Base-by-base conservation (phyloP, 1,140 invertebrate genomes). In the Meloidogyne chitwoodi region DNA sequence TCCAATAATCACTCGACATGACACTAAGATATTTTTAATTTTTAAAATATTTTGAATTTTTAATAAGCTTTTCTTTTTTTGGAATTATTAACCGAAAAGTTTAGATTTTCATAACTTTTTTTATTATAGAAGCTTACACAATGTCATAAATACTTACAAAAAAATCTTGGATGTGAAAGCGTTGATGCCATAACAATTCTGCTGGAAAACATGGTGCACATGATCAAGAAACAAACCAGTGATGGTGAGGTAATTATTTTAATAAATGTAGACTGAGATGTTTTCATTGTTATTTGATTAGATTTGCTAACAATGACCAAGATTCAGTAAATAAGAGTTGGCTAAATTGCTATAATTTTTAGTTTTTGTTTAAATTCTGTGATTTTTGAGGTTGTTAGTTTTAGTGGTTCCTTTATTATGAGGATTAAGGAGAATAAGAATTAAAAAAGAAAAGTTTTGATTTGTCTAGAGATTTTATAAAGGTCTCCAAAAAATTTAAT, bases 1-100 rank as follows among this genome's bases (percentile, higher is more conserved):
- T 19, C 68, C 78, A 12, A 38, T 24, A 65, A 79, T 78, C 27
- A 79, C 65, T 22, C 74, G 74, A 62, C 78, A 79, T 41, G 75
- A 79, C 31, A 79, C 75, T 79, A 34, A 72, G 5, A n/a, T 0
- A 31, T 68, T 31, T 38, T 38, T 8, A 38, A 38, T 8, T 8
- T 38, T 38, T n/a, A n/a, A n/a, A n/a, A n/a, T n/a, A n/a, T n/a
- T n/a, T n/a, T n/a, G n/a, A 31, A 31, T 62, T 1, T n/a, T 19
- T 2, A 10, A n/a, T n/a, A 3, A 62, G 24, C 16, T 62, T 62
- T 68, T 22, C 16, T 4, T 4, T 14, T 29, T 29, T 1, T 26
- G 2, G 26, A 29, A 5, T 29, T 10, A 69, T 1, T 24, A 56
- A 22, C 27, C 16, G 31, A 69, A 8, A 44, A 2, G 41, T 41